Conservation (phyloP, 2,888 invertebrate species). For the Chymomyza fuscimana region DNA sequence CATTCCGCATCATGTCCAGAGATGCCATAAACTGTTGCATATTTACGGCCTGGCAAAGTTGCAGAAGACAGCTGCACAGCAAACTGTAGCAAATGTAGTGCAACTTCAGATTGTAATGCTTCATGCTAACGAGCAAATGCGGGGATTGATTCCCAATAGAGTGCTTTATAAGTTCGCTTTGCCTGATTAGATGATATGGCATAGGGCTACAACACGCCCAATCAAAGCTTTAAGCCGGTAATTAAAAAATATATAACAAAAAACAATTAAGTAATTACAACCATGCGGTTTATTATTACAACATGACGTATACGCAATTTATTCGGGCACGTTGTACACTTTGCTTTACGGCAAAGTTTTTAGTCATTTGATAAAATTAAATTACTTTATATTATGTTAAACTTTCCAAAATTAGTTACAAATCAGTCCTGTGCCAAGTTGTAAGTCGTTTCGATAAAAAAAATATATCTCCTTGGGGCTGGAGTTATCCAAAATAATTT, state of each 20-base stretch:
- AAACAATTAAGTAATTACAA: not conserved
- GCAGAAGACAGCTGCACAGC: slow-evolving; percentile 6
- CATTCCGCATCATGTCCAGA: slow-evolving; percentile 77
- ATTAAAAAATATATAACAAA: not conserved
- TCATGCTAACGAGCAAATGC: slow-evolving; percentile 6
- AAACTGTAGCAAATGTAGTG: not conserved
- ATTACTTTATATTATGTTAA: too few species aligned
- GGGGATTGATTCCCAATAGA: not conserved
- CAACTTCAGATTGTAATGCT: not conserved
- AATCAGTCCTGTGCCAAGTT: too few species aligned
- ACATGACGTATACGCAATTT: not conserved
- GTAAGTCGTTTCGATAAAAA: too few species aligned
- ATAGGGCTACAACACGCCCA: not conserved
- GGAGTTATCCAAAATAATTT: too few species aligned
- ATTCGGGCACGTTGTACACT: not conserved
- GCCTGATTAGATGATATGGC: not conserved
- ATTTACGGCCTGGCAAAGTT: slow-evolving; percentile 31
- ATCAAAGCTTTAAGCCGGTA: not conserved
- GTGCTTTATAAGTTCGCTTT: not conserved
- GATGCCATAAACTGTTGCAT: slow-evolving; percentile 77
- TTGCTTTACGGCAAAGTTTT: not conserved
- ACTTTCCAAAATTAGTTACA: too few species aligned
- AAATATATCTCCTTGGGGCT: too few species aligned
- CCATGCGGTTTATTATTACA: not conserved
- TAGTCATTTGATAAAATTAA: too few species aligned